Evolutionary conservation across 2,113 vertebrate genomes (phyloP).

Genomic region (Nothobranchius furzeri): DNA sequence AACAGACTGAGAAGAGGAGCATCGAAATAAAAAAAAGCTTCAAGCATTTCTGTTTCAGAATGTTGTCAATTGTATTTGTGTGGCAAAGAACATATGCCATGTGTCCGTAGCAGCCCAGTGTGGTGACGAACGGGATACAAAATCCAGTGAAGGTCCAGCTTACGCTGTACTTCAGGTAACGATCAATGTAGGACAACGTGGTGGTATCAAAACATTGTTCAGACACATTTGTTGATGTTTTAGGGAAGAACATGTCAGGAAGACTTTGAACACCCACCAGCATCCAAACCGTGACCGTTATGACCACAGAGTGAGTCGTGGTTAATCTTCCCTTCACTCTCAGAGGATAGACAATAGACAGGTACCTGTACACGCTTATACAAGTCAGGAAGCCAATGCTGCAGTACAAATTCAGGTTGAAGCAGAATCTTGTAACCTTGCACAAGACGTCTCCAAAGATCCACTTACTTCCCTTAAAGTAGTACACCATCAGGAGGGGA

Average conservation of each 20-base stretch:
- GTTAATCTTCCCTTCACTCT: constrained; percentile 74
- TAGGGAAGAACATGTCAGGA: constrained; percentile 76
- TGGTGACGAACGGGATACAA: constrained; percentile 77
- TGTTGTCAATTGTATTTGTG: constrained; percentile 54
- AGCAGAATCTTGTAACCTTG: constrained; percentile 76
- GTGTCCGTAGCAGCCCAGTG: constrained; percentile 80
- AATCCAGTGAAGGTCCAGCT: constrained; percentile 77
- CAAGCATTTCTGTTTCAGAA: constrained; percentile 72
- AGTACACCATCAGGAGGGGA: constrained; percentile 82
- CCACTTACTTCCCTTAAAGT: constrained; percentile 69
- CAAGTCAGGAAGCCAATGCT: constrained; percentile 86
- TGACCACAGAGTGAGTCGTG: background rate
- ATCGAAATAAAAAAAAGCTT: constrained; percentile 76
- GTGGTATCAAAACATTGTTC: constrained; percentile 77
- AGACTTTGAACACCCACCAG: constrained; percentile 74
- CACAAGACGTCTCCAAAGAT: constrained; percentile 80
- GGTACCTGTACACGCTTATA: constrained; percentile 85
- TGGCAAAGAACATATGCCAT: constrained; percentile 70
- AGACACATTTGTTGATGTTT: rapidly evolving
- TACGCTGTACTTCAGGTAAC: constrained; percentile 76
- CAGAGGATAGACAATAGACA: constrained; percentile 83
- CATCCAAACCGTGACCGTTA: constrained; percentile 72
- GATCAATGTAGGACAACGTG: rapidly evolving
- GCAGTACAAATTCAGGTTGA: constrained; percentile 85
- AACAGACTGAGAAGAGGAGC: constrained; percentile 83